Evolutionary conservation across 2,113 vertebrate genomes (phyloP).

Genomic region (Halcyon malimbica): DNA sequence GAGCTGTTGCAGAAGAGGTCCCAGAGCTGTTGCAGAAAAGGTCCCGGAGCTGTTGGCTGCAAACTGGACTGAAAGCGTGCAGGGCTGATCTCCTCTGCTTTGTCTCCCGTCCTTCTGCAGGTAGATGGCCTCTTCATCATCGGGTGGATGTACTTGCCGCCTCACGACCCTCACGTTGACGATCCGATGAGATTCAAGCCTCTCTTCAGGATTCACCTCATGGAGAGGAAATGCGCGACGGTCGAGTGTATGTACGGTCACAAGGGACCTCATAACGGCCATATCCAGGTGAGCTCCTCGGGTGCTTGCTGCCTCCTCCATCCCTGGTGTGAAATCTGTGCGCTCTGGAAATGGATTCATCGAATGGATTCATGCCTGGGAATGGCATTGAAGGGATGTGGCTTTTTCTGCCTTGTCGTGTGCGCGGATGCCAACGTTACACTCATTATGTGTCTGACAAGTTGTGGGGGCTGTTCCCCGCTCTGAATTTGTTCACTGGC

Average conservation of each 20-base stretch:
- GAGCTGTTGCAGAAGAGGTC: background rate
- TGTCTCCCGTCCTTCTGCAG: slow-evolving; percentile 63
- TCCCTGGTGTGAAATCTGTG: too few species aligned
- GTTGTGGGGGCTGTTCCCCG: background rate
- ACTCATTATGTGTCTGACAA: background rate
- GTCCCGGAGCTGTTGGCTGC: background rate
- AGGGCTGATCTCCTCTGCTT: background rate
- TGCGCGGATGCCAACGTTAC: background rate
- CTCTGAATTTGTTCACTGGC: background rate
- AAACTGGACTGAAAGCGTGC: fast-evolving
- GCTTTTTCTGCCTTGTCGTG: background rate
- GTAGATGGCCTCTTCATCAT: slow-evolving; percentile 96
- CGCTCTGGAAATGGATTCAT: background rate
- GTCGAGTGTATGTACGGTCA: slow-evolving; percentile 99
- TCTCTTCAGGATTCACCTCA: slow-evolving; percentile 92
- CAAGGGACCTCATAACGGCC: slow-evolving; percentile 93
- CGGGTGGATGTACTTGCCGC: slow-evolving; percentile 98
- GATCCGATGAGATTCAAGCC: slow-evolving; percentile 96
- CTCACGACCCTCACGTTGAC: slow-evolving; percentile 94
- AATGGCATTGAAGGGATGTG: background rate
- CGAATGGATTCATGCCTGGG: background rate
- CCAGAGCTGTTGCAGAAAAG: background rate
- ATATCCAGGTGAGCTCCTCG: slow-evolving; percentile 86
- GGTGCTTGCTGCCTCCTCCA: fast-evolving
- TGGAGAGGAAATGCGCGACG: slow-evolving; percentile 87